Base-by-base conservation (phyloP, 1,140 invertebrate genomes). In the Lepidurus couesii region DNA sequence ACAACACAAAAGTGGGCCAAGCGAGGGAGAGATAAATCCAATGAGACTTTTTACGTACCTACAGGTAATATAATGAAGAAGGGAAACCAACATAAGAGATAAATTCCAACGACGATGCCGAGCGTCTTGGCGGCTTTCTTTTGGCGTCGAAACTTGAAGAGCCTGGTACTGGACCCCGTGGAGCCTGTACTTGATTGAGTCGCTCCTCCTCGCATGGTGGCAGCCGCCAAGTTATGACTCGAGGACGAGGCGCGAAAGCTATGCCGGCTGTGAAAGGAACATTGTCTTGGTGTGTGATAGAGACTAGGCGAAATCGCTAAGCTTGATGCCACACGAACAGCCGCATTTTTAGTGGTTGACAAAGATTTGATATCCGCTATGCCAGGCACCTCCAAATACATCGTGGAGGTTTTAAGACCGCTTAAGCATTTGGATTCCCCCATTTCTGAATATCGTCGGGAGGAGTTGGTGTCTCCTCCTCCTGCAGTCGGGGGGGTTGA, bases 61-160 rank as follows among this genome's bases (percentile, higher is more conserved):
- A 90, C 82, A 26, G 89, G 89, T 16, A 90, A 83, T 78, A 90
- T 87, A 47, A 91, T 84, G 83, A 92, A 91, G 83, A 92, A 92
- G 1, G 91, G 91, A 75, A 90, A 88, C 91, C 91, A 92, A 81
- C 91, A 92, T 6, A 91, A 81, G 2, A 92, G 86, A 83, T 92
- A 91, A 26, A 88, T 86, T 1, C 88, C 87, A 83, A 91, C 90
- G 42, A 91, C 88, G 82, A 97, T 96, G 45, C 95, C 95, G 77
- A 97, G 86, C 1, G 95, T 97, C 83, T 97, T 96, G 1, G 95
- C 95, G 6, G 96, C 96, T 84, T 98, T 98, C 85, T 98, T 97
- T 84, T 98, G 95, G 84, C 96, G 94, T 34, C 93, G 92, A 82
- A 96, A 96, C 84, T 97, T 96, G 16, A 94, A 93, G 74, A 88